Evolutionary conservation across 2,797 vertebrate species (phyloP), one percentile per base, ranked within the genome.

Genomic region (Craterocephalus amniculus): DNA sequence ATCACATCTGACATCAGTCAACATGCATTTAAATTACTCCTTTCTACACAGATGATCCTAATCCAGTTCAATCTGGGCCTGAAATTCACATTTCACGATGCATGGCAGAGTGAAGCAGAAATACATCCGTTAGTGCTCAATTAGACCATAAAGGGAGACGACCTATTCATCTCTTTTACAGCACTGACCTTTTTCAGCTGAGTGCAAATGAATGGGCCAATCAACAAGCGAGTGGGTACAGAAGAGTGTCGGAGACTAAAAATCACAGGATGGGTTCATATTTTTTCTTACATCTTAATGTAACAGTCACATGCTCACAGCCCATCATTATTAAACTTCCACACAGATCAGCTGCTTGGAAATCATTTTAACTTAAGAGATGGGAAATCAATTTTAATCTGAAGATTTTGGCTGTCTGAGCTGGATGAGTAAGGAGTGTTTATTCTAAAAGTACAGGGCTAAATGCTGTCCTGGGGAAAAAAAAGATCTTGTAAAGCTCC

Each of bases 161-260:
- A 74, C 55, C 71, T 57, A 70, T 92, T 86, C 70, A 76, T 90
- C 80, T 66, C 66, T 27, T 36, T 72, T 72, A 78, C 70, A 13
- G 72, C 75, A 0, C 22, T 88, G 89, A 90, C 90, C 85, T 91
- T 92, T 81, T 48, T 59, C 7, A 78, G 75, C 75, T 18, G 54
- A 67, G 78, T 34, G 24, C 51, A 81, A 78, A 86, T 75, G 72
- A 84, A 88, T 85, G 76, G 56, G 75, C 78, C 84, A 68, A 74
- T 84, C 74, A 67, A 32, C 69, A 74, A 26, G 52, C 27, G 63
- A 79, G 73, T 4, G 27, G 55, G 58, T 35, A 69, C 48, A 70
- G 4, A 78, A 24, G 16, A 31, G 27, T 31, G 27, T 31, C 27
- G 13, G 27, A 20, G 13, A 27, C 63, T 31, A 49, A 48, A 63